Evolutionary conservation across 23 tunicate genomes (phyloP), one percentile per base, ranked within the genome.

Genomic region (Ciona savignyi): DNA sequence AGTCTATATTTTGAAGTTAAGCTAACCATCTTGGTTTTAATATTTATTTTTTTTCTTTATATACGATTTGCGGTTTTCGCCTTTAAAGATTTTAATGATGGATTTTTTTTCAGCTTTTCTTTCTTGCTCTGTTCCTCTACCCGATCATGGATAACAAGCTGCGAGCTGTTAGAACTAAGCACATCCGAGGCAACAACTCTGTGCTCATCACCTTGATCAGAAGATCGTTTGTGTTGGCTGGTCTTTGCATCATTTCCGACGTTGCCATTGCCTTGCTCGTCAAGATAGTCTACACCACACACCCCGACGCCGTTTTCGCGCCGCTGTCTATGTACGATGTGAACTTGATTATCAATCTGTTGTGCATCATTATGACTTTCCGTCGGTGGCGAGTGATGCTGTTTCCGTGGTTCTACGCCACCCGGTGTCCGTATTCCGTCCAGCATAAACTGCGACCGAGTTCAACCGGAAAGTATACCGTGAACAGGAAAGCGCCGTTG

Each of bases 91-190:
- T n/a, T n/a, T n/a, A n/a, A n/a, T n/a, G n/a, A n/a, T n/a, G n/a
- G n/a, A n/a, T n/a, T 81, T 26, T 30, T 26, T 88, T 78, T 2
- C 73, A 88, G 96, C 30, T 70, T 33, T 82, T 80, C 2, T 88
- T 88, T 35, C 78, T 88, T 32, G 96, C 83, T 22, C 62, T 88
- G 15, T 88, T 81, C 49, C 83, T 88, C 29, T 88, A 88, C 72
- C 96, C 96, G 33, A 88, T 88, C 71, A 88, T 88, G 96, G 96
- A 88, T 72, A 81, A 77, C 77, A 88, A 88, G 60, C 84, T 88
- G 23, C 75, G 96, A 31, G 78, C 96, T 29, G 80, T 81, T 48
- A 25, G 96, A 60, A 71, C 77, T 28, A 76, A 33, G 0, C 86
- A 88, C 78, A 65, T 77, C 78, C 48, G 76, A 66, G 69, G 84